A percentile compares a stretch with the other conserved stretches of the same genome.
Conservation (phyloP, 1,140 invertebrate species). For the Anagrus nilaparvatae region DNA sequence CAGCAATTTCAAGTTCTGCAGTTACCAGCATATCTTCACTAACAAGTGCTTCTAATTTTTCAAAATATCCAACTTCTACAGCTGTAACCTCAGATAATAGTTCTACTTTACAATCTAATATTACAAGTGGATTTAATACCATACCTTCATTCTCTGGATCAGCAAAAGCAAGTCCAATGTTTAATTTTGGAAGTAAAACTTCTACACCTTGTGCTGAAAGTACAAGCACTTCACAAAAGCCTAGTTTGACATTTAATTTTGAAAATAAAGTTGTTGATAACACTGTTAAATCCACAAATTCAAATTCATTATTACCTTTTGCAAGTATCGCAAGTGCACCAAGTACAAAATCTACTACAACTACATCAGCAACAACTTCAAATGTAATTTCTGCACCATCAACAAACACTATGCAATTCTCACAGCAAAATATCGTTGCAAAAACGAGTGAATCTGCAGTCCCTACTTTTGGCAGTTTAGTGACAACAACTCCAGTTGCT, state of each 20-base stretch:
- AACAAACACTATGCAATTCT: background rate
- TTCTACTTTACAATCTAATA: background rate
- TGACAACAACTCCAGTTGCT: too few relatives aligned
- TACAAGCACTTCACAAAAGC: too few relatives aligned
- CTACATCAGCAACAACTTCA: background rate
- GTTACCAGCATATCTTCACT: background rate
- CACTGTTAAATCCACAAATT: background rate
- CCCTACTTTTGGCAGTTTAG: too few relatives aligned
- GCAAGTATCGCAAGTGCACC: background rate
- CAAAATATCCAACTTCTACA: background rate
- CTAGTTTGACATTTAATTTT: too few relatives aligned
- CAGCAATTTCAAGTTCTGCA: background rate
- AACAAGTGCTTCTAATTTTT: background rate
- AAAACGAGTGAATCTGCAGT: too few relatives aligned
- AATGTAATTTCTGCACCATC: background rate
- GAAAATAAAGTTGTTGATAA: background rate
- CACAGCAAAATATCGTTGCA: too few relatives aligned
- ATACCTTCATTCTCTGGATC: background rate
- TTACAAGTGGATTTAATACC: background rate
- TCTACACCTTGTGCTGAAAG: background rate
- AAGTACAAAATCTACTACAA: conserved; percentile 1
- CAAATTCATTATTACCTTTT: conserved; percentile 1
- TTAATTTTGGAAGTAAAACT: conserved; percentile 8
- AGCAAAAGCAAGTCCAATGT: conserved; percentile 1
- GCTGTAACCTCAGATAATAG: background rate